Evolutionary conservation across 1,140 invertebrate species (phyloP), one percentile per base, ranked within the genome.

Genomic region (Drosophila lini): DNA sequence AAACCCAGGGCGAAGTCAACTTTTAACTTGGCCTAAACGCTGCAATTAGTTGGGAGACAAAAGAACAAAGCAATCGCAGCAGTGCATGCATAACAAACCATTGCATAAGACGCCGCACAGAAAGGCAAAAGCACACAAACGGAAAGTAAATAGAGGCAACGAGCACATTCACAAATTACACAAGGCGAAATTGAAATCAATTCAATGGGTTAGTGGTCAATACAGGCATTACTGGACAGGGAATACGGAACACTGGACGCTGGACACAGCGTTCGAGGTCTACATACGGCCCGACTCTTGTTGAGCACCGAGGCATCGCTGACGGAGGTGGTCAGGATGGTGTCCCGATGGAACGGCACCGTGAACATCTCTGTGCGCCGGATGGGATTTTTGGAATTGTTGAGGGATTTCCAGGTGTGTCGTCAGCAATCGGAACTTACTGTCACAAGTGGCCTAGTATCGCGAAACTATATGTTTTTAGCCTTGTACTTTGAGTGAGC

Each of bases 231-330:
- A 52, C 34, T 59, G 60, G 60, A 41, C 19, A 59, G 52, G 34
- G 32, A 15, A 19, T 31, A 19, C 10, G n/a, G 47, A 32, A 50
- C 16, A 40, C 32, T 59, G 42, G 25, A 52, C 59, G 22, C 40
- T 50, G n/a, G 25, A 67, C 31, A 57, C 47, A 25, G 31, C 28
- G 32, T 53, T 52, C 55, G 25, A 47, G 40, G 44, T 71, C 40
- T 91, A 92, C 91, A 77, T 92, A 92, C 91, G 67, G 91, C 64
- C 38, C 81, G 79, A 34, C 80, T 90, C 50, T 92, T 92, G 48
- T 83, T 83, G 56, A 92, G 78, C 63, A 84, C 82, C 32, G 91
- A 92, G 40, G 91, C 91, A 91, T 92, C 91, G 64, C 91, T 92
- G 61, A 92, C 74, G 62, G 91, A 92, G 63, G 88, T 78, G 34